phyloP scores from a whole-genome alignment of 1,140 invertebrate genomes.

The Rhopalosiphum maidis region DNA sequence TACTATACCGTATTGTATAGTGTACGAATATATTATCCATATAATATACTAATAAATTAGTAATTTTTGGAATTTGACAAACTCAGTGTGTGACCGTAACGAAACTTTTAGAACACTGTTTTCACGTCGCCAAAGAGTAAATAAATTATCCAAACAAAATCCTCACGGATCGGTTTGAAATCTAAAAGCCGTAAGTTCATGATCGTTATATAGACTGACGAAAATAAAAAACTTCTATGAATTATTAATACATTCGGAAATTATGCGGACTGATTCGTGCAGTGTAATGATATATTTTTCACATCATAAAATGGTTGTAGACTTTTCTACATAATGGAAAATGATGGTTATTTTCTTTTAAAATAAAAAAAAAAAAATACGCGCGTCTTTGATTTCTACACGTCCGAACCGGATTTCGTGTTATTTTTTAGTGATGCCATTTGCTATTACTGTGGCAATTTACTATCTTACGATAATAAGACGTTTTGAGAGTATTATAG shows the following conservation, averaged over 20 bases:
- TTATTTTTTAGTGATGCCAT: constrained; percentile 36
- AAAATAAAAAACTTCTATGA: neutral
- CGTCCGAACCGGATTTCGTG: constrained; percentile 15
- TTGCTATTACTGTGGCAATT: constrained; percentile 50
- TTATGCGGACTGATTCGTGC: neutral
- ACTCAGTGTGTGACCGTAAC: neutral
- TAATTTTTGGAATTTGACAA: neutral
- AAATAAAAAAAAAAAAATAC: neutral
- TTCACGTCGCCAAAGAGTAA: neutral
- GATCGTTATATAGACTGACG: neutral
- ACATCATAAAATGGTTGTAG: neutral
- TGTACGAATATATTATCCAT: neutral
- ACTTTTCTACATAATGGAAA: neutral
- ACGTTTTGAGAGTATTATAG: constrained; percentile 46
- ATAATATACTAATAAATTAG: too few relatives aligned
- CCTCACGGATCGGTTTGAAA: neutral
- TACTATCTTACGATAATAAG: constrained; percentile 54
- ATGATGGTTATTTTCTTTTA: neutral
- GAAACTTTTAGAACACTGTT: neutral
- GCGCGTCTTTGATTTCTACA: constrained; percentile 29
- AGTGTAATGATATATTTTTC: neutral
- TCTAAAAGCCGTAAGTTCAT: neutral
- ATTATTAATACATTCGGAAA: neutral
- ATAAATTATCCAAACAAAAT: neutral
- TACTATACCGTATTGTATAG: neutral